Base-by-base conservation (phyloP, 1,140 invertebrate species). In the Macrostomum lignano region DNA sequence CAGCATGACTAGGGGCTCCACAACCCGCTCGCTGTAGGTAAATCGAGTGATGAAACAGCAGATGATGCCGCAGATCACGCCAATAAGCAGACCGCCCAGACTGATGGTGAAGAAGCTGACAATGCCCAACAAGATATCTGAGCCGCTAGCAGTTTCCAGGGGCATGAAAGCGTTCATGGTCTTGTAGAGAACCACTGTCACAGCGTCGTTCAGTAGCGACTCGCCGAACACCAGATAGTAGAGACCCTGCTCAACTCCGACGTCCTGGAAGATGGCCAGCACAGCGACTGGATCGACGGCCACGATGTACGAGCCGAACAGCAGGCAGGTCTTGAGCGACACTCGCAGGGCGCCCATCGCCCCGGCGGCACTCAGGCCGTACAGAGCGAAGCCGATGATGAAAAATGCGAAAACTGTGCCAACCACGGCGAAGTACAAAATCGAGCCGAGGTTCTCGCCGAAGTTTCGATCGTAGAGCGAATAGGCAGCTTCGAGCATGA, bases 181-280 rank as follows among this genome's bases (percentile, higher is more conserved):
- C 29, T 55, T 49, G 37, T 57, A 60, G 6, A 60, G 36, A 29
- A 33, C 34, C 45, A 60, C 55, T 28, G 55, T 55, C 9, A 60
- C 53, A n/a, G 53, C 57, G 45, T 60, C 65, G 60, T 98, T 96
- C 24, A 98, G 66, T 37, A 98, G 63, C 15, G 81, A 91, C 56
- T 98, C 88, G 21, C 88, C 88, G 61, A 98, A 98, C 6, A 98
- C 84, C 31, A 96, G 78, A 50, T 96, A 94, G 55, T 94, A 94
- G 25, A 98, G 66, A 40, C 93, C 74, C 63, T 96, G 84, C 58
- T 96, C 86, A 39, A 98, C 86, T 46, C 66, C 84, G 39, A 96
- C 86, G 59, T 96, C 88, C 58, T 96, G 84, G 58, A 98, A 98
- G 13, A 96, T 82, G 15, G 88, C 86, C 17, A 98, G 57, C 9